phyloP scores from a whole-genome alignment of 2,797 vertebrate species.

The Labeo calbasu region DNA sequence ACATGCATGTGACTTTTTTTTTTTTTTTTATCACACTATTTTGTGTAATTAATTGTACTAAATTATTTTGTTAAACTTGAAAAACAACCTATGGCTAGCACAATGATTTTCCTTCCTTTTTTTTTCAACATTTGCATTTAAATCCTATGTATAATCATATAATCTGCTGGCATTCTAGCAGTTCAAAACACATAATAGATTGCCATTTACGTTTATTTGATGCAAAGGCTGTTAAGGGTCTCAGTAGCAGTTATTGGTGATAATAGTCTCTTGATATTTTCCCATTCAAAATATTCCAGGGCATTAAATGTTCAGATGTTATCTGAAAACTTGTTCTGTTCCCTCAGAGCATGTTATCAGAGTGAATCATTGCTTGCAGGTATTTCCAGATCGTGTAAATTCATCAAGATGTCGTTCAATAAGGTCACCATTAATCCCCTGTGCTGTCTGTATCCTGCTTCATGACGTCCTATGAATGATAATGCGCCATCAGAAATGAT shows the following conservation, averaged over 20 bases:
- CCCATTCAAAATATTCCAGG: conserved; percentile 45
- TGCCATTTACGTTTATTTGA: conserved; percentile 5
- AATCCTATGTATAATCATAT: not conserved
- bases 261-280: conserved; percentile 32
- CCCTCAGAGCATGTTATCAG: conserved; percentile 40
- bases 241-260: conserved; percentile 31
- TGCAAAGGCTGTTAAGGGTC: conserved; percentile 17
- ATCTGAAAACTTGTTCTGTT: conserved; percentile 39
- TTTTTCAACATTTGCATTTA: not conserved
- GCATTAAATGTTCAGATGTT: conserved; percentile 47
- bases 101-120: not conserved
- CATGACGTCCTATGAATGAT: conserved; percentile 48
- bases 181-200: conserved; percentile 2
- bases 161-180: not conserved
- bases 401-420: conserved; percentile 54
- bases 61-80: not conserved
- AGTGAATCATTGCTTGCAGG: conserved; percentile 37
- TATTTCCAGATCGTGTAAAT: conserved; percentile 52
- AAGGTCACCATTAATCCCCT: conserved; percentile 56
- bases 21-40: too few relatives aligned
- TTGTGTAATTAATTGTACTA: not conserved
- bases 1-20: not conserved
- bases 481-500: conserved; percentile 37
- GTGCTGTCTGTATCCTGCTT: conserved; percentile 40
- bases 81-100: not conserved